Conservation (phyloP, 2,113 vertebrate genomes). For the Connochaetes taurinus region DNA sequence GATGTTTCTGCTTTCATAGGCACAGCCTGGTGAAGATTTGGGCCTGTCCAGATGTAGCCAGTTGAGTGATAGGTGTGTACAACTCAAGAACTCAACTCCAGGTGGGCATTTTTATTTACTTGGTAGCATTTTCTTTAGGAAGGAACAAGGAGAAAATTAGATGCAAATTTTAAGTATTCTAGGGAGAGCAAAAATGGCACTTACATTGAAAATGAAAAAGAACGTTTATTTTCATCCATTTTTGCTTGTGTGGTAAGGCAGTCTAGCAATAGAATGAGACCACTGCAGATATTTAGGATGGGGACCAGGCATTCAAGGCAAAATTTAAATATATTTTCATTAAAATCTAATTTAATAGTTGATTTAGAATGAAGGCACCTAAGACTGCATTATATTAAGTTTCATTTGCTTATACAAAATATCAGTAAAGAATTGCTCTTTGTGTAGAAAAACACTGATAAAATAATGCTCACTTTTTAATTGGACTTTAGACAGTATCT, state of each 20-base stretch:
- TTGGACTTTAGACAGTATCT: not conserved
- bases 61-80: not conserved
- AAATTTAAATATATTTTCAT: slow-evolving; percentile 11
- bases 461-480: not conserved
- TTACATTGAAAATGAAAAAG: not conserved
- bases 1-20: not conserved
- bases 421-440: not conserved
- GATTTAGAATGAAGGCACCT: slow-evolving; percentile 10
- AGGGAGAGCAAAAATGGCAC: not conserved
- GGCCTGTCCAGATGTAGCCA: too few relatives aligned
- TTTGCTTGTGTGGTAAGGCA: not conserved
- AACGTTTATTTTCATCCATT: not conserved
- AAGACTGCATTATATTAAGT: not conserved
- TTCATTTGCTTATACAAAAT: slow-evolving; percentile 35
- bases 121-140: not conserved
- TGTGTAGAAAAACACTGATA: not conserved
- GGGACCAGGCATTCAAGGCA: not conserved
- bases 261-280: slow-evolving; percentile 30
- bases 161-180: slow-evolving; percentile 11
- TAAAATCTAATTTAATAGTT: slow-evolving; percentile 34
- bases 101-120: not conserved
- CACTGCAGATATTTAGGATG: not conserved
- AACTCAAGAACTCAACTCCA: not conserved
- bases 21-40: not conserved
- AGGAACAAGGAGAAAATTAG: not conserved